Conservation (phyloP, 1,140 invertebrate species). For the Rhizoglyphus robini region DNA sequence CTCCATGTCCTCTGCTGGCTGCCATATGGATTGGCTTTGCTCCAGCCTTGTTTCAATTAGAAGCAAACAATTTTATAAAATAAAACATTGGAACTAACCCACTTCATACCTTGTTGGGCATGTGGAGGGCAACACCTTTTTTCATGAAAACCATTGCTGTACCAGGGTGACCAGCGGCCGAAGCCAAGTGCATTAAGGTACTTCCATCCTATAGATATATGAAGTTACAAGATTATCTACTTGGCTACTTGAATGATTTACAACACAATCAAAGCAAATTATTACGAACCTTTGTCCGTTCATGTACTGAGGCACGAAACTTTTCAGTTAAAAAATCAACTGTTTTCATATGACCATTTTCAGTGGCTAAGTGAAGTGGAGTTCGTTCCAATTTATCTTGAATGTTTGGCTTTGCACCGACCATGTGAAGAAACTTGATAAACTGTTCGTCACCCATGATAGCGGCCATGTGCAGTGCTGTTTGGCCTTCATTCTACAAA, state of each 20-base stretch:
- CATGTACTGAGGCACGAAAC: conserved; percentile 87
- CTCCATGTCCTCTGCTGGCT: conserved; percentile 79
- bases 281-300: conserved; percentile 85
- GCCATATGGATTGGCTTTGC: conserved; percentile 83
- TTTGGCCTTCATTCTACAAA: conserved; percentile 66
- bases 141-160: conserved; percentile 97
- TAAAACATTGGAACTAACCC: conserved; percentile 33
- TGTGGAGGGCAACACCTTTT: conserved; percentile 96
- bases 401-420: conserved; percentile 82
- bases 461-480: conserved; percentile 83
- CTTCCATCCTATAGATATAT: too few species aligned
- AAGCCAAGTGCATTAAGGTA: conserved; percentile 95
- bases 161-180: conserved; percentile 86
- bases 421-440: conserved; percentile 86
- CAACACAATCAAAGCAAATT: background rate
- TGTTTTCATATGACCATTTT: conserved; percentile 83
- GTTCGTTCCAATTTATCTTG: conserved; percentile 78
- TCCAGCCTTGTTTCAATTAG: too few species aligned
- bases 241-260: background rate
- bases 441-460: conserved; percentile 82
- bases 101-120: conserved; percentile 99
- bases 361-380: conserved; percentile 90
- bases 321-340: conserved; percentile 94
- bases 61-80: too few species aligned
- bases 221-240: conserved; percentile 27